These are phyloP conservation scores for Heliconius congener DNA, from an alignment of 1,140 invertebrate species.

Conservation along the genomic window DNA sequence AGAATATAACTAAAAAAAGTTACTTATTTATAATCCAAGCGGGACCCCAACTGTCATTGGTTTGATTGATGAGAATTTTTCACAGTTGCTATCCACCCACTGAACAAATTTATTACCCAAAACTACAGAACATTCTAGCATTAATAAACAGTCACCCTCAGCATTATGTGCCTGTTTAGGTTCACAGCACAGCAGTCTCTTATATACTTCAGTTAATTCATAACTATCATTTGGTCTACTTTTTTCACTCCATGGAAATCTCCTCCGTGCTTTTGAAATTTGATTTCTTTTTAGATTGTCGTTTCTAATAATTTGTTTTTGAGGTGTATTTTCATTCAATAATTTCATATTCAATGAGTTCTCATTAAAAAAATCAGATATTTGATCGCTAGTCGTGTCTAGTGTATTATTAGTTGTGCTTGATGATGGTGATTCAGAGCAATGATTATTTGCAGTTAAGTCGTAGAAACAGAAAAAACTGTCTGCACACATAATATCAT, in stretches of 20 bases:
- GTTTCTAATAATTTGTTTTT: neutral
- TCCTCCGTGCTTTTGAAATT: neutral
- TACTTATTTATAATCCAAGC: neutral
- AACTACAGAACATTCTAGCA: slow-evolving; percentile 10
- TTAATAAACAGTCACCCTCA: slow-evolving; percentile 1
- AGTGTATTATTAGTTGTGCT: neutral
- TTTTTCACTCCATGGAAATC: slow-evolving; percentile 35
- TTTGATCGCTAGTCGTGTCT: neutral
- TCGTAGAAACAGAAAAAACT: neutral
- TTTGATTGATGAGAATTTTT: slow-evolving; percentile 44
- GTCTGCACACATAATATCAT: slow-evolving; percentile 7
- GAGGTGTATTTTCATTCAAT: slow-evolving; percentile 1
- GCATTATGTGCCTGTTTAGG: neutral
- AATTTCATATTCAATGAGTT: slow-evolving; percentile 1
- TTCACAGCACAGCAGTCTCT: neutral
- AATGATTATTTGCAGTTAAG: neutral
- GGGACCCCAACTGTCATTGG: slow-evolving; percentile 51
- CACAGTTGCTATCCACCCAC: slow-evolving; percentile 50
- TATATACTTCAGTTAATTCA: slow-evolving; percentile 15
- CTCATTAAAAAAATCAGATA: neutral
- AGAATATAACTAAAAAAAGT: neutral
- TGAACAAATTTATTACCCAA: slow-evolving; percentile 44
- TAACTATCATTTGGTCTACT: slow-evolving; percentile 12
- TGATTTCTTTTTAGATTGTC: neutral
- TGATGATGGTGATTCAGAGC: neutral